phyloP scores from a whole-genome alignment of 2,888 invertebrate genomes.

The Metallyticus violacea region DNA sequence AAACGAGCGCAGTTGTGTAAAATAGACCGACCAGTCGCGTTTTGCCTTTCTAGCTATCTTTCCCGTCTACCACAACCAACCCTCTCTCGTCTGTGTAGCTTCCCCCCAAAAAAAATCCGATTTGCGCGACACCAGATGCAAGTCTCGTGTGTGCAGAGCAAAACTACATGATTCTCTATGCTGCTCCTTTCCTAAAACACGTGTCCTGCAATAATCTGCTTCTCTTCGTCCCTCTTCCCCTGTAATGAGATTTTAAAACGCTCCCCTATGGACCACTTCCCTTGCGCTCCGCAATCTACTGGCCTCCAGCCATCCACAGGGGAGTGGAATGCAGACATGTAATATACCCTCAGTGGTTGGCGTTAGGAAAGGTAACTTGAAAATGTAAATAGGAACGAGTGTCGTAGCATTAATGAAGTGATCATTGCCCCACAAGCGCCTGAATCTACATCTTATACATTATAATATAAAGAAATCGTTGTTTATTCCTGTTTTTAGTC shows the following conservation, averaged over 20 bases:
- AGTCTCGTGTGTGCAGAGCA: not conserved
- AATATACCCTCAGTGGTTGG: not conserved
- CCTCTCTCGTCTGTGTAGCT: not conserved
- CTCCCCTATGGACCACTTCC: conserved; percentile 15
- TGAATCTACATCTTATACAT: not conserved
- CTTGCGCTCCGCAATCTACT: conserved; percentile 1
- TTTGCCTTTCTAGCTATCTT: not conserved
- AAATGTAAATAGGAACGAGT: not conserved
- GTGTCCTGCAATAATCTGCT: conserved; percentile 5
- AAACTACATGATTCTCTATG: not conserved
- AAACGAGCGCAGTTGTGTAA: not conserved
- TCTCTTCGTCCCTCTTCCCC: not conserved
- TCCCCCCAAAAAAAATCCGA: not conserved
- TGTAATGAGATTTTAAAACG: conserved; percentile 28
- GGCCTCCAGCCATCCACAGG: not conserved
- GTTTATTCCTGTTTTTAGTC: no score
- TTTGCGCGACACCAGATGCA: conserved; percentile 10
- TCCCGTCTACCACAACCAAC: not conserved
- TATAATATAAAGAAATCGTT: no score
- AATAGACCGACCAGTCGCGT: not conserved
- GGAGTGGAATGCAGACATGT: not conserved
- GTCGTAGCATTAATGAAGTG: not conserved
- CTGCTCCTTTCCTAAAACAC: not conserved
- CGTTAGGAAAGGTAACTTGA: not conserved
- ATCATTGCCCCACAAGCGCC: not conserved